Percentiles rank a stretch among this genome's conserved stretches.
Evolutionary conservation across 64 coral and sea anemone species (phyloP).

Genomic region (Catalaphyllia jardinei): DNA sequence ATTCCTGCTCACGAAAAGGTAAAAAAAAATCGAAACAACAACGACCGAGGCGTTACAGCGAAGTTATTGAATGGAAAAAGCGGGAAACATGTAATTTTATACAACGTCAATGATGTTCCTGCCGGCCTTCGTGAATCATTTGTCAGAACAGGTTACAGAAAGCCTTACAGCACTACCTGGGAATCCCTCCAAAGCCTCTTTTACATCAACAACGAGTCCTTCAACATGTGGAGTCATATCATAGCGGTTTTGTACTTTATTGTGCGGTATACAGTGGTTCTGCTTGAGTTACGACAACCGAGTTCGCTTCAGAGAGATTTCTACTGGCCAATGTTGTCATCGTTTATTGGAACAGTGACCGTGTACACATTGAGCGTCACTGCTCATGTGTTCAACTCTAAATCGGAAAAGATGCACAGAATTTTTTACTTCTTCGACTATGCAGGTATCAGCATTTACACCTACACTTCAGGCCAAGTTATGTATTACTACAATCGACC

Average conservation of each 20-base stretch:
- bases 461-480: constrained; percentile 67
- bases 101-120: constrained; percentile 39
- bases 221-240: constrained; percentile 75
- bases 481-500: constrained; percentile 76
- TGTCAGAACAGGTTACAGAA: constrained; percentile 47
- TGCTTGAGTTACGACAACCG: constrained; percentile 21
- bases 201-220: constrained; percentile 54
- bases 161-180: constrained; percentile 47
- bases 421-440: constrained; percentile 72
- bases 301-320: constrained; percentile 23
- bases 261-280: constrained; percentile 50
- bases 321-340: constrained; percentile 61
- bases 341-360: constrained; percentile 47
- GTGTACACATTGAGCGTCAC: constrained; percentile 53
- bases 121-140: constrained; percentile 42
- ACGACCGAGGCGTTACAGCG: not conserved
- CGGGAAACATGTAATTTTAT: not conserved
- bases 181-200: constrained; percentile 56
- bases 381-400: constrained; percentile 67
- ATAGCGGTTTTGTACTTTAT: constrained; percentile 51
- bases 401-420: constrained; percentile 50
- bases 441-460: constrained; percentile 72
- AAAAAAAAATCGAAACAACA: not conserved
- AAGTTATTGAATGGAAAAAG: not conserved
- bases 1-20: not conserved